Percentiles rank a stretch among this genome's conserved stretches.
These are phyloP conservation scores for Scaptomyza polygonia DNA, from an alignment of 2,888 invertebrate species.

Conservation along the genomic window DNA sequence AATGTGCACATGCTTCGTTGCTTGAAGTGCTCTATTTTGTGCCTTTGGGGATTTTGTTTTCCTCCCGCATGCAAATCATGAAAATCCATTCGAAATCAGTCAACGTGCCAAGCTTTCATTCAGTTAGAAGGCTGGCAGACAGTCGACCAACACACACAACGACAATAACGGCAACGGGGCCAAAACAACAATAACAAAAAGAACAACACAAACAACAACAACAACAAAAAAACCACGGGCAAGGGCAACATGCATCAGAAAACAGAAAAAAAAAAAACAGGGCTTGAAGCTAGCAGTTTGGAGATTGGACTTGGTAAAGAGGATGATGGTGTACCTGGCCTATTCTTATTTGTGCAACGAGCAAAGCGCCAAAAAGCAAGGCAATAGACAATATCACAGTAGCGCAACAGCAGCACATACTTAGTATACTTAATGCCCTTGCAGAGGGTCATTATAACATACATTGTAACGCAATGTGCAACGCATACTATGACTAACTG, in stretches of 20 bases:
- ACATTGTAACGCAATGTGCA: constrained; percentile 1
- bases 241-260: constrained; percentile 11
- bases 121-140: constrained; percentile 67
- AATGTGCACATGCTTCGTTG: constrained; percentile 76
- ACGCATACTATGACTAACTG: neutral
- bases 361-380: constrained; percentile 52
- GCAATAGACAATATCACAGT: constrained; percentile 50
- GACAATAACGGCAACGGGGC: constrained; percentile 8
- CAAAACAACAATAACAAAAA: constrained; percentile 4
- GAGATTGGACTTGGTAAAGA: neutral
- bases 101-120: constrained; percentile 76
- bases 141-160: constrained; percentile 30
- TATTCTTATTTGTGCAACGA: constrained; percentile 50
- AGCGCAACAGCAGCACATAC: constrained; percentile 22
- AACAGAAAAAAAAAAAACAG: too few relatives aligned
- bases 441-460: neutral
- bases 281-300: constrained; percentile 2
- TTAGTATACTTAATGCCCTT: neutral
- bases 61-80: constrained; percentile 62
- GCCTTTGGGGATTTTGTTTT: constrained; percentile 72
- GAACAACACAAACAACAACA: constrained; percentile 25
- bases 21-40: constrained; percentile 75
- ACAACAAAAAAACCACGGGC: neutral
- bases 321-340: constrained; percentile 20
- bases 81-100: constrained; percentile 79